Evolutionary conservation across 1,140 invertebrate species (phyloP), one percentile per base, ranked within the genome.

Genomic region (Drosophila teissieri): DNA sequence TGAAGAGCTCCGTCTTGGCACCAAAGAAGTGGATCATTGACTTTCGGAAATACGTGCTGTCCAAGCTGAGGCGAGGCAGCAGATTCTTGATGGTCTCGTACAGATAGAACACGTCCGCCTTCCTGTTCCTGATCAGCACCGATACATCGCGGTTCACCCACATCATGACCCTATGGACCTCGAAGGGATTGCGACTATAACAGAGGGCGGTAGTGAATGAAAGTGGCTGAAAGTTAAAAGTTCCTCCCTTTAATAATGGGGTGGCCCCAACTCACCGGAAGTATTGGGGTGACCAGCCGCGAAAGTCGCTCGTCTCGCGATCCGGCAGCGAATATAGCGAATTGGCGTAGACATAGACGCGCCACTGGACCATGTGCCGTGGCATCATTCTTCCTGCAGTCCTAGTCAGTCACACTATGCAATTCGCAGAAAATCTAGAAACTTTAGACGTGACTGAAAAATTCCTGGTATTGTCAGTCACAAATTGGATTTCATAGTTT

Each of bases 1-100:
- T 93, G 93, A 99, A 99, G 85, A 98, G 97, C 46, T 95, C 93
- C 0, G 95, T 95, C 56, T 94, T 93, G 15, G 91, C 76, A 2
- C 94, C 93, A 11, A 92, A 36, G 79, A 94, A 94, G 1, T 93
- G 81, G 0, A 90, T 78, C 15, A 96, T 73, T 0, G 46, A 3
- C 2, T 7, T 6, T 2, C 6, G n/a, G 14, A 86, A 86, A 34
- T 64, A 39, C 3, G 2, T 0, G 34, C 73, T 84, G 2, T 17
- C 36, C 44, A 83, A 64, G 14, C 39, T 55, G 0, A 69, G 10
- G 1, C 11, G 10, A 5, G 80, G 17, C 7, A 86, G 39, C 40
- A 86, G 42, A 1, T 44, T 48, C 11, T 58, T 7, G 14, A 88
- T 34, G 1, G 48, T 6, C 12, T 88, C 54, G 19, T 64, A 76